Evolutionary conservation across 2,797 vertebrate genomes (phyloP).

Genomic region (Rhynchotus rufescens): DNA sequence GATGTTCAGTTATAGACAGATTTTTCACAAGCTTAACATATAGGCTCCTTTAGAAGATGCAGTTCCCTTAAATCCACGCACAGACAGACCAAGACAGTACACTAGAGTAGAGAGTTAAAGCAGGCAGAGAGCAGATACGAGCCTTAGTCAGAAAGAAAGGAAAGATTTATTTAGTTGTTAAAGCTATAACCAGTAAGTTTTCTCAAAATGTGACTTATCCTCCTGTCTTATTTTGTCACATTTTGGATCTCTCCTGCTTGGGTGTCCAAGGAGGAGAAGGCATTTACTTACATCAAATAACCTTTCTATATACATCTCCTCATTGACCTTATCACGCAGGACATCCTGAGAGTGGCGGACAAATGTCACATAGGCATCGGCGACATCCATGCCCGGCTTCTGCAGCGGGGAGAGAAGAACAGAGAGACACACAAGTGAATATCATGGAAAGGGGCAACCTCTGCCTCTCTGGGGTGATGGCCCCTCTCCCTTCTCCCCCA

Average conservation of each 20-base stretch:
- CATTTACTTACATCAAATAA: conserved; percentile 99
- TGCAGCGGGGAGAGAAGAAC: conserved; percentile 79
- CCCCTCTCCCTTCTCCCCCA: background rate
- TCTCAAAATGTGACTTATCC: conserved; percentile 99
- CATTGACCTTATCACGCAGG: conserved; percentile 98
- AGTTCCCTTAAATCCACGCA: conserved; percentile 55
- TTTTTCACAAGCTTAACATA: conserved; percentile 61
- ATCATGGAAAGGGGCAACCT: background rate
- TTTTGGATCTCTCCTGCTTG: conserved; percentile 96
- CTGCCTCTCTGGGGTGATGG: background rate
- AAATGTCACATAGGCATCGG: conserved; percentile 97
- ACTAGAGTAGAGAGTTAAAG: conserved; percentile 85
- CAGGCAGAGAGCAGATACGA: conserved; percentile 81
- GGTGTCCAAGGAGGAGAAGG: conserved; percentile 91
- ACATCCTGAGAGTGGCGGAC: conserved; percentile 99
- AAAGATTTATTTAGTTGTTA: conserved; percentile 71
- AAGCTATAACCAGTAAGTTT: conserved; percentile 73
- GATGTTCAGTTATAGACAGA: conserved; percentile 64
- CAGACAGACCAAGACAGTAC: conserved; percentile 87
- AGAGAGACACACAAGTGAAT: conserved; percentile 64
- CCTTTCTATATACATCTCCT: conserved; percentile 99
- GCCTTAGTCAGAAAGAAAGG: conserved; percentile 77
- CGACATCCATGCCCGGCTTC: conserved; percentile 99
- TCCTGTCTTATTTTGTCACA: conserved; percentile 99
- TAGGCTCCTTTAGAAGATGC: conserved; percentile 56